Conservation (phyloP, 1,140 invertebrate species). For the Rhopalosiphum padi region DNA sequence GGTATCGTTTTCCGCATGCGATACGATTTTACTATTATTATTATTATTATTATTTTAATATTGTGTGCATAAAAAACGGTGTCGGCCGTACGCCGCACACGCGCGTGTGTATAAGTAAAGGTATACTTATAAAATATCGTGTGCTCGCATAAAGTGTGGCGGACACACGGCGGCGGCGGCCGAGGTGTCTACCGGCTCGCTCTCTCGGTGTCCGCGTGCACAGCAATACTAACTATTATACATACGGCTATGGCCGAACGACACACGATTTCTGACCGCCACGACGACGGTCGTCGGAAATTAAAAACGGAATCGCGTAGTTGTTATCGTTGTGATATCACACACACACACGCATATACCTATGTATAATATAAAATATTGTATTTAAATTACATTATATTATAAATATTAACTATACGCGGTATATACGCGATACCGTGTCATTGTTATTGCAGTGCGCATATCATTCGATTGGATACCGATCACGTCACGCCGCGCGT, state of each 20-base stretch:
- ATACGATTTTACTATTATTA: conserved; percentile 1
- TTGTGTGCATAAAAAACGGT: conserved; percentile 7
- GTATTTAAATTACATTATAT: too few species aligned
- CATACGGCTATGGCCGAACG: not conserved
- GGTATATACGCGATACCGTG: too few species aligned
- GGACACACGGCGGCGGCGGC: not conserved
- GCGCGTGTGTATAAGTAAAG: not conserved
- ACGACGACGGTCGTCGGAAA: not conserved
- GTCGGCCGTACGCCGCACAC: not conserved
- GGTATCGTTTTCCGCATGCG: conserved; percentile 25
- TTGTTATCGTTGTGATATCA: not conserved
- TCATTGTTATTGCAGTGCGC: too few species aligned
- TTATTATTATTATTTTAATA: not conserved
- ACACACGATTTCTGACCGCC: not conserved
- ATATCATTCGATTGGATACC: not conserved
- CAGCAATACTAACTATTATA: not conserved
- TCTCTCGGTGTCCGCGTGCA: not conserved
- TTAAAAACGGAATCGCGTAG: not conserved
- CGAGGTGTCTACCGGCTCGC: not conserved
- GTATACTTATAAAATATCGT: not conserved
- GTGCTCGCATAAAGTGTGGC: not conserved
- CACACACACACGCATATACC: too few species aligned
- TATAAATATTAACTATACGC: too few species aligned
- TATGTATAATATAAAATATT: too few species aligned
- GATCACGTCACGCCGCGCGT: not conserved